phyloP scores from a whole-genome alignment of 2,888 invertebrate genomes.

The Tortricodes alternella region DNA sequence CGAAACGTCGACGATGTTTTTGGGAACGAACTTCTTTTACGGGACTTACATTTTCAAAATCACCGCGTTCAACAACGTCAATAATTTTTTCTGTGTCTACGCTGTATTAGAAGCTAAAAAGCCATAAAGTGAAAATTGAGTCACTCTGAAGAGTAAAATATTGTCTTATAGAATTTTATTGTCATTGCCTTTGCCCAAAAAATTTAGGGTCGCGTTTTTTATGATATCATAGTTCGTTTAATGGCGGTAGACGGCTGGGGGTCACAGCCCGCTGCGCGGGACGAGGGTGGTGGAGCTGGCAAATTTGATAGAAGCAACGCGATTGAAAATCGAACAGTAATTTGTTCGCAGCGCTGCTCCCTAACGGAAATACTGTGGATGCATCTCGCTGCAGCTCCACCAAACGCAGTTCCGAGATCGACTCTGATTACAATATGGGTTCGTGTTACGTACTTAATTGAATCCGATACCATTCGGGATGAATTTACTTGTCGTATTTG shows the following conservation, averaged over 20 bases:
- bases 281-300: conserved; percentile 40
- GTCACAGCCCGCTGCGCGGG: conserved; percentile 28
- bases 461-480: background rate
- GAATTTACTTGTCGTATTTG: too few species aligned
- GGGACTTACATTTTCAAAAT: conserved; percentile 61
- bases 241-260: conserved; percentile 22
- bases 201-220: conserved; percentile 27
- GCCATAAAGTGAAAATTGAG: conserved; percentile 24
- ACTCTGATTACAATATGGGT: conserved; percentile 1
- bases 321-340: conserved; percentile 57
- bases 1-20: conserved; percentile 52
- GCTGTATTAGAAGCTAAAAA: conserved; percentile 43
- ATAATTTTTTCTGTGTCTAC: conserved; percentile 62
- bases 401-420: background rate
- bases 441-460: background rate
- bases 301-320: conserved; percentile 58
- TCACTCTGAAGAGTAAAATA: conserved; percentile 26
- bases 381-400: conserved; percentile 33
- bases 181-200: conserved; percentile 28
- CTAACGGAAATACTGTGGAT: conserved; percentile 40
- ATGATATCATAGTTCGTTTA: conserved; percentile 31
- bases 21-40: conserved; percentile 67
- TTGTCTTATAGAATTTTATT: conserved; percentile 30
- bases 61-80: conserved; percentile 53
- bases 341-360: conserved; percentile 45